Conservation (phyloP, 2,113 vertebrate genomes). For the Halichoeres trimaculatus region DNA sequence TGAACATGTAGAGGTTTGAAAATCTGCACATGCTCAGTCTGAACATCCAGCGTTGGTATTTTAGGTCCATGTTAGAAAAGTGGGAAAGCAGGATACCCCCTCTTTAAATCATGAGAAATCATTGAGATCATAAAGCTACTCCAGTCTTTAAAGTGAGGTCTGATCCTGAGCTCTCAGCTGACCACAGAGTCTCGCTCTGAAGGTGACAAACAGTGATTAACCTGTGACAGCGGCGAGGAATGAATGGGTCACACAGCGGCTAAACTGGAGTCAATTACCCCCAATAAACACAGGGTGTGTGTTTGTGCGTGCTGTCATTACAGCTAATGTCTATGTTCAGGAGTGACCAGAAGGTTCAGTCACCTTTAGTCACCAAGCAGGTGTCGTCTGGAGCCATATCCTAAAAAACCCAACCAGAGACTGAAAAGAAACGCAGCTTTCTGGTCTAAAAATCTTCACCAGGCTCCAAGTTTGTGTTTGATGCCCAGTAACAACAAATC, state of each 20-base stretch:
- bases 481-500: not conserved
- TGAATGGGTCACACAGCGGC: constrained; percentile 39
- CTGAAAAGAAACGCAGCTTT: not conserved
- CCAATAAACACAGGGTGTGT: constrained; percentile 50
- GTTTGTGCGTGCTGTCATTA: constrained; percentile 51
- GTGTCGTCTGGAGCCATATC: not conserved
- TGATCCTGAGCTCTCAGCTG: not conserved
- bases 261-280: constrained; percentile 20
- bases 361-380: constrained; percentile 12
- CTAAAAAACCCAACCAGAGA: not conserved
- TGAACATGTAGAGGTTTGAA: no score
- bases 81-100: no score
- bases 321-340: constrained; percentile 62
- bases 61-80: no score
- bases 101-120: no score
- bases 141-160: not conserved
- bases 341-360: constrained; percentile 36
- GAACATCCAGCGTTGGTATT: no score
- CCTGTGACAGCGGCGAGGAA: constrained; percentile 21
- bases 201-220: constrained; percentile 43
- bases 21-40: no score
- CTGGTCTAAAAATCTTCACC: not conserved
- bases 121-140: not conserved
- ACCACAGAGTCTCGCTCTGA: not conserved
- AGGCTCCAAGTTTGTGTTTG: not conserved